phyloP scores from a whole-genome alignment of 2,113 vertebrate species.

The Catharus minimus region DNA sequence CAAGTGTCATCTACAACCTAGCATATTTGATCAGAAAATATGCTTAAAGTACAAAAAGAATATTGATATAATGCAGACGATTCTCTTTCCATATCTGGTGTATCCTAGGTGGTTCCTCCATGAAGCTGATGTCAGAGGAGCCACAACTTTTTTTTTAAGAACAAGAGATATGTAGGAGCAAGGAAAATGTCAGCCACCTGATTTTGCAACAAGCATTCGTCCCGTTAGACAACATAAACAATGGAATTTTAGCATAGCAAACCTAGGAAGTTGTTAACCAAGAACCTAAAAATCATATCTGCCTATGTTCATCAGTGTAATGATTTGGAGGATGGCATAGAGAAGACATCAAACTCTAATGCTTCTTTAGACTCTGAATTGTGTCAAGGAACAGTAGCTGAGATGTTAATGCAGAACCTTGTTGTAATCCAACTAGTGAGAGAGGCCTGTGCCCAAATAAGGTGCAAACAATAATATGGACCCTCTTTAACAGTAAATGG shows the following conservation, averaged over 20 bases:
- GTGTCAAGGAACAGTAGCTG: background rate
- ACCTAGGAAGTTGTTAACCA: background rate
- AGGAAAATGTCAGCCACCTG: background rate
- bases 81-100: background rate
- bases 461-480: background rate
- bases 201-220: background rate
- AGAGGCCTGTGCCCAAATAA: background rate
- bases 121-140: background rate
- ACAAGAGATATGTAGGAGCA: background rate
- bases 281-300: background rate
- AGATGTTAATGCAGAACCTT: background rate
- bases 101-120: background rate
- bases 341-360: background rate
- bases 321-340: background rate
- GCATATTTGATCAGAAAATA: background rate
- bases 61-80: background rate
- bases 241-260: background rate
- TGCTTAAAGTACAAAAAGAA: background rate
- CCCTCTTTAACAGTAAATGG: background rate
- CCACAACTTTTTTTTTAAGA: background rate
- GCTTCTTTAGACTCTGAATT: background rate
- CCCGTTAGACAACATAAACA: background rate
- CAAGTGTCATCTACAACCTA: background rate
- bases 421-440: background rate
- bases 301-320: background rate